Base-by-base conservation (phyloP, 2,888 invertebrate genomes). In the Caenorhabditis imperialis region DNA sequence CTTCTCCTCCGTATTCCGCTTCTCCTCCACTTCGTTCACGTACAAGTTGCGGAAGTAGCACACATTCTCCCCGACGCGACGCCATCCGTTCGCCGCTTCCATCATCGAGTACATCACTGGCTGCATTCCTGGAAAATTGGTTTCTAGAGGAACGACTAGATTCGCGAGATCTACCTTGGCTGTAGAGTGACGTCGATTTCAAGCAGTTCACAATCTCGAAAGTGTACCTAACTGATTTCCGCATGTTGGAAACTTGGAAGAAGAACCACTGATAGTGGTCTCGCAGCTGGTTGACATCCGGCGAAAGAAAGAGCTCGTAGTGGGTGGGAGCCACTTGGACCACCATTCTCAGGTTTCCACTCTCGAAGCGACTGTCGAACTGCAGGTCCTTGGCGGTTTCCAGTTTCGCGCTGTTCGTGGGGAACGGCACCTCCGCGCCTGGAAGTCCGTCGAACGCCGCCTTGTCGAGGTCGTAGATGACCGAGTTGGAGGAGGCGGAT, bases 171-270 rank as follows among this genome's bases (percentile, higher is more conserved):
- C 27, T 22, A 91, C 91, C 94, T 88, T 92, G 93, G 88, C 94
- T 93, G 89, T 94, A 94, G 89, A 94, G 93, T 83, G 94, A 94
- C 88, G 93, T 93, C 38, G 92, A 91, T 88, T 94, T 94, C 88
- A 94, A 93, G 89, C 93, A 94, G 90, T 94, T 94, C 83, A 94
- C 92, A 58, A 94, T 93, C 88, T 94, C 94, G 90, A 94, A 94
- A 42, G 92, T 91, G 88, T 94, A 94, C 0, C 92, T 91, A 3
- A 91, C 90, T 62, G 91, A 91, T 58, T 92, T 91, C 61, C 91
- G 89, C 92, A 93, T 94, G 88, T 93, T 92, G 77, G 89, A 89
- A 23, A 82, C 92, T 90, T 94, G 93, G 88, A 94, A 94, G 89
- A 94, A 95, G 89, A 94, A 94, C 94, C 94, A 94, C 86, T 94